phyloP scores from a whole-genome alignment of 2,888 invertebrate species.

The Cryptocephalus primarius region DNA sequence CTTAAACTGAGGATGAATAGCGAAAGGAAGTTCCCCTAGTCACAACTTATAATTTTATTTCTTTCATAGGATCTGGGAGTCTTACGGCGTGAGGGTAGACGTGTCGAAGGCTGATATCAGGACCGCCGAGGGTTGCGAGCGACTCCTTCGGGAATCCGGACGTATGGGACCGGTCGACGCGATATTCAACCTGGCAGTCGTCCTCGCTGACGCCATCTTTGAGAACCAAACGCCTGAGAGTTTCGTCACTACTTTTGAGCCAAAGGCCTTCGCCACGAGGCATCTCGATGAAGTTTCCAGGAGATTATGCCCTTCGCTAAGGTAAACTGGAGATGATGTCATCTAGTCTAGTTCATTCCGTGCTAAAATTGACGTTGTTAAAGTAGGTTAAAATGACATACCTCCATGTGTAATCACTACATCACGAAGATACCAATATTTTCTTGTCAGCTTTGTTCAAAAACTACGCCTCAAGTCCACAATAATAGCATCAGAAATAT shows the following conservation, averaged over 20 bases:
- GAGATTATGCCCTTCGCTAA: slow-evolving; percentile 20
- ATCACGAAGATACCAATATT: no score
- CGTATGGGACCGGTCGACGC: slow-evolving; percentile 63
- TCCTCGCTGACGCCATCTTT: slow-evolving; percentile 62
- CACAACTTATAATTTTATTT: no score
- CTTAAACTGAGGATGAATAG: no score
- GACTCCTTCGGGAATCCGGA: slow-evolving; percentile 54
- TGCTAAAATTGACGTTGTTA: no score
- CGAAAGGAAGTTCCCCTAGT: no score
- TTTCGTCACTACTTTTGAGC: slow-evolving; percentile 56
- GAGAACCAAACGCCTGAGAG: slow-evolving; percentile 63
- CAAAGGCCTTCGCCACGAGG: slow-evolving; percentile 74
- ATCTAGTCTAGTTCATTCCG: no score
- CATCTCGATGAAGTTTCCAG: slow-evolving; percentile 53
- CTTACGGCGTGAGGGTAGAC: slow-evolving; percentile 55
- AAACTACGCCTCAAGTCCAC: no score
- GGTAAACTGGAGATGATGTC: slow-evolving; percentile 11
- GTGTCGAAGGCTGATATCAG: slow-evolving; percentile 65
- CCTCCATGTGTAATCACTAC: no score
- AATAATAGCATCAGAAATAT: no score
- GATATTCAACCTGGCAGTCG: slow-evolving; percentile 83
- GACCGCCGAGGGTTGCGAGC: slow-evolving; percentile 55
- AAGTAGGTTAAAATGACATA: no score
- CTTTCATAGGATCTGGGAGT: slow-evolving; percentile 43
- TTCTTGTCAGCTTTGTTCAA: no score